Percentiles rank a stretch among this genome's conserved stretches.
These are phyloP conservation scores for Acridotheres tristis DNA, from an alignment of 2,797 vertebrate species.

Conservation along the genomic window DNA sequence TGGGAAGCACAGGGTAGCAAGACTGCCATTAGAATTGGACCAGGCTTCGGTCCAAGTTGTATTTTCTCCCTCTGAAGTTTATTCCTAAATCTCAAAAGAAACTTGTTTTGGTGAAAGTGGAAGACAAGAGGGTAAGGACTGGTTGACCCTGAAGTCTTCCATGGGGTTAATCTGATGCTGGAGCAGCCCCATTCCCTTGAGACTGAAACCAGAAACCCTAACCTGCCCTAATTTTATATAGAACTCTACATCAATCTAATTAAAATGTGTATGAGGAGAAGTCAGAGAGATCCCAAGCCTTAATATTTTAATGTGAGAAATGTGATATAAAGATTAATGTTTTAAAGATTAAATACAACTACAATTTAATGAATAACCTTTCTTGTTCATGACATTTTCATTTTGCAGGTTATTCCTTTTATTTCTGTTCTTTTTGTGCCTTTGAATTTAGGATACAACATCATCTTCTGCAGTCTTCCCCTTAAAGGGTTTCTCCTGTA, in stretches of 20 bases:
- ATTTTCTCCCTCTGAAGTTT: not conserved
- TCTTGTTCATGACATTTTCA: slow-evolving; percentile 17
- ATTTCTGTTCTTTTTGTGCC: slow-evolving; percentile 1
- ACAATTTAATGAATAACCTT: not conserved
- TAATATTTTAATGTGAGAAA: not conserved
- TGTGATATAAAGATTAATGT: slow-evolving; percentile 7
- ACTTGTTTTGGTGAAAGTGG: not conserved
- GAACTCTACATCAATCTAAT: not conserved
- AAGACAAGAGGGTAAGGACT: not conserved
- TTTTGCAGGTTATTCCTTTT: slow-evolving; percentile 14
- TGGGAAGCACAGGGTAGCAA: not conserved
- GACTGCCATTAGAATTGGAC: not conserved
- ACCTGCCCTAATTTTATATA: not conserved
- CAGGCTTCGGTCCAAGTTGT: not conserved
- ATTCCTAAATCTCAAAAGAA: not conserved
- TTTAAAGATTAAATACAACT: slow-evolving; percentile 8
- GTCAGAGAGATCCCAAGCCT: not conserved
- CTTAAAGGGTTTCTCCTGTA: not conserved
- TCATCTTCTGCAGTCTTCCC: not conserved
- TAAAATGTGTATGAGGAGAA: not conserved
- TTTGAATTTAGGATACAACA: slow-evolving; percentile 1
- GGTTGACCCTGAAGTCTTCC: not conserved
- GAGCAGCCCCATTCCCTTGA: not conserved
- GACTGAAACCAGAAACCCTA: not conserved
- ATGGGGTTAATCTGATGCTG: not conserved